These are phyloP conservation scores for Nyctalus aviator DNA, from an alignment of 2,797 vertebrate genomes.

Conservation along the genomic window DNA sequence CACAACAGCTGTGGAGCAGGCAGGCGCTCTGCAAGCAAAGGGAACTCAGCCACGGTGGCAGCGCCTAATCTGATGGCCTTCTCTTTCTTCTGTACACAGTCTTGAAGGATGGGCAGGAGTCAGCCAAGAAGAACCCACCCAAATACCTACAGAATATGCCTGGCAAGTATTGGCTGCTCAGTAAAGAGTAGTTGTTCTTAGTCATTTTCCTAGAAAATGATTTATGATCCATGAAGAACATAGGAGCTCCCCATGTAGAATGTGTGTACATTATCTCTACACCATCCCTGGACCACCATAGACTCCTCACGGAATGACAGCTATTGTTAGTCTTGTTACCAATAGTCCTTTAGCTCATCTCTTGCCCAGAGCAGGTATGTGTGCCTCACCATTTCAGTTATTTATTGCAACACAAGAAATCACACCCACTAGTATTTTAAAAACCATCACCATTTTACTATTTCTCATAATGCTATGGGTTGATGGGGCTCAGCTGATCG, in stretches of 20 bases:
- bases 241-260: background rate
- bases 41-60: fast-evolving
- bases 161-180: background rate
- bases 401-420: background rate
- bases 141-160: background rate
- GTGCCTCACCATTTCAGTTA: background rate
- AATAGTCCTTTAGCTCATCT: background rate
- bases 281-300: background rate
- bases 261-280: background rate
- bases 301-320: background rate
- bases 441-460: background rate
- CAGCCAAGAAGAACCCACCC: background rate
- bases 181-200: background rate
- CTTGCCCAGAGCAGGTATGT: background rate
- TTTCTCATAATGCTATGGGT: background rate
- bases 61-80: fast-evolving
- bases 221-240: background rate
- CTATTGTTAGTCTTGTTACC: background rate
- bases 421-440: background rate
- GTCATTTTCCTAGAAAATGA: too few relatives aligned
- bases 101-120: background rate
- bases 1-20: background rate
- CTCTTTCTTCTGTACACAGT: background rate
- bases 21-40: background rate
- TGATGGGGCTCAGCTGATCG: background rate